A percentile compares a stretch with the other conserved stretches of the same genome.
phyloP scores from a whole-genome alignment of 2,888 invertebrate species.

The Bibio marci region DNA sequence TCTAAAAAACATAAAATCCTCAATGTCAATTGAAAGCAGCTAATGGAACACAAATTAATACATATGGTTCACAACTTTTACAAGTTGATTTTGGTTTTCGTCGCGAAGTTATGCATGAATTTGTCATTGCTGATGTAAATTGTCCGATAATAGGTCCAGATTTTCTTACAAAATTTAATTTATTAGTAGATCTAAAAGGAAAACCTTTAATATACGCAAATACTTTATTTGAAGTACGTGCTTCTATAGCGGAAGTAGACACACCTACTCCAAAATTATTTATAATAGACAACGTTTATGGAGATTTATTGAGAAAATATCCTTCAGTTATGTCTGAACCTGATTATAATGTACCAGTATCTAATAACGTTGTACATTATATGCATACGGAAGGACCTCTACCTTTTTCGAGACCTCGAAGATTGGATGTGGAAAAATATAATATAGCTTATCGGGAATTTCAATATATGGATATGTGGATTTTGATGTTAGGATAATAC shows the following conservation, averaged over 20 bases:
- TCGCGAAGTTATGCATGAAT: conserved; percentile 5
- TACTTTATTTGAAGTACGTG: neutral
- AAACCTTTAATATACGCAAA: conserved; percentile 6
- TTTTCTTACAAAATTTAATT: conserved; percentile 5
- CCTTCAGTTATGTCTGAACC: neutral
- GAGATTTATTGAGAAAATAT: neutral
- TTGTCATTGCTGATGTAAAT: conserved; percentile 7
- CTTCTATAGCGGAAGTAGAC: neutral
- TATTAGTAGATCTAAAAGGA: conserved; percentile 6
- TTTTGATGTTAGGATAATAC: no score
- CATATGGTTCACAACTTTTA: conserved; percentile 4
- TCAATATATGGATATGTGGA: no score
- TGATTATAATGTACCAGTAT: neutral
- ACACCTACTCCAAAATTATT: neutral
- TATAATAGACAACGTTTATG: neutral
- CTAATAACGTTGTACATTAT: neutral
- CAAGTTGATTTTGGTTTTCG: conserved; percentile 6
- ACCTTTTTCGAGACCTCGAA: conserved; percentile 1
- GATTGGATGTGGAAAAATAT: neutral
- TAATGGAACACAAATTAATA: conserved; percentile 7
- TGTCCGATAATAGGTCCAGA: conserved; percentile 9
- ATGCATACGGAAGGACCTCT: neutral
- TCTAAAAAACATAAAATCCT: neutral
- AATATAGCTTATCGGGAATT: neutral
- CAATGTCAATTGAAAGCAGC: conserved; percentile 1